Percentiles rank a stretch among this genome's conserved stretches.
Conservation (phyloP, 2,113 vertebrate species). For the Tragulus kanchil region DNA sequence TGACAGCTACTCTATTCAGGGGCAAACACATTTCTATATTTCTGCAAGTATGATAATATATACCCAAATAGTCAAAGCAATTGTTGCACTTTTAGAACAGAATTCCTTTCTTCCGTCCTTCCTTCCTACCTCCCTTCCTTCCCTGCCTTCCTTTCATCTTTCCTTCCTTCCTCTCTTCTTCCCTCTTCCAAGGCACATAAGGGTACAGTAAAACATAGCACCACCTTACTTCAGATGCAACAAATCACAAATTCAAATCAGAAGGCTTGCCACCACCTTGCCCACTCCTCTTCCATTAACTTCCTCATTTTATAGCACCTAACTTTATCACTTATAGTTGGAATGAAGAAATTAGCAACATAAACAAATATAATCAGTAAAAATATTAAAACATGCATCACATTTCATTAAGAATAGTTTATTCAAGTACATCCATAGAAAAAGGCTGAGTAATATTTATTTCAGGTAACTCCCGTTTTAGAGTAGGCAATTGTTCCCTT, state of each 20-base stretch:
- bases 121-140: background rate
- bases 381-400: background rate
- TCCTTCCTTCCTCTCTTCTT: background rate
- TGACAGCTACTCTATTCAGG: background rate
- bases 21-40: background rate
- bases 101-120: background rate
- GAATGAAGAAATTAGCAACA: background rate
- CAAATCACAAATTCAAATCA: slow-evolving; percentile 32
- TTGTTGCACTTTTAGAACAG: background rate
- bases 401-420: background rate
- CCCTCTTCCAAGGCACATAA: background rate
- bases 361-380: background rate
- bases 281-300: no score
- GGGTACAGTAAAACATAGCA: background rate
- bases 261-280: background rate
- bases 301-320: background rate
- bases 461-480: background rate
- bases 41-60: background rate
- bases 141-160: background rate
- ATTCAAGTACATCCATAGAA: background rate
- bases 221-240: background rate
- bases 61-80: background rate
- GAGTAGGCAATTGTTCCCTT: background rate
- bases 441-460: background rate
- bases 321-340: background rate